Evolutionary conservation across 2,797 vertebrate species (phyloP).

Genomic region (Choloepus didactylus): DNA sequence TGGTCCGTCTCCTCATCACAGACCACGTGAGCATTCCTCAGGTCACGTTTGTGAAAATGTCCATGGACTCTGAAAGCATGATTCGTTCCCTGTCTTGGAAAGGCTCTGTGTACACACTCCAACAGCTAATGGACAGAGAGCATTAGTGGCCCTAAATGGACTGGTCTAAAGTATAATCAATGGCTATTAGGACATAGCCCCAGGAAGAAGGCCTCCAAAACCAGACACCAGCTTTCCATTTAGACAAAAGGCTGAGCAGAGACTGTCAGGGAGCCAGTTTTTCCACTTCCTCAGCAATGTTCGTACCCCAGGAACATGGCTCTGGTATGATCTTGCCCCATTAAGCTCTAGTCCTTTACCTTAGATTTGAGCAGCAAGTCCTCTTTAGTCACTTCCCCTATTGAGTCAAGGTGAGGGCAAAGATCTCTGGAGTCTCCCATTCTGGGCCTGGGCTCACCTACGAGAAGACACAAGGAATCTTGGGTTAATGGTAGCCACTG

Average conservation of each 20-base stretch:
- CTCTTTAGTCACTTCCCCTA: conserved; percentile 98
- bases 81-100: neutral
- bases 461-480: neutral
- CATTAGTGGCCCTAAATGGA: neutral
- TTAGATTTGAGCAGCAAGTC: conserved; percentile 97
- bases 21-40: neutral
- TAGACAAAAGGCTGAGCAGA: neutral
- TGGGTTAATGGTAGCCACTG: neutral
- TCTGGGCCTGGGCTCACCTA: conserved; percentile 74
- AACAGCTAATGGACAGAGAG: neutral
- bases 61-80: rapidly evolving
- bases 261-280: neutral
- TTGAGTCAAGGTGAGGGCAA: conserved; percentile 96
- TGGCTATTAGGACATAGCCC: neutral
- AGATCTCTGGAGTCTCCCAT: conserved; percentile 93
- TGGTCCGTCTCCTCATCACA: neutral
- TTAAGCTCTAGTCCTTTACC: conserved; percentile 86
- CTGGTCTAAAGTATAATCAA: neutral
- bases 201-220: neutral
- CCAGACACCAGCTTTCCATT: neutral
- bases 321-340: neutral
- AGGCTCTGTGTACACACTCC: neutral
- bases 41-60: neutral
- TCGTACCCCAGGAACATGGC: neutral
- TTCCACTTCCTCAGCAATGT: neutral